Evolutionary conservation across 2,888 invertebrate genomes (phyloP), one percentile per base, ranked within the genome.

Genomic region (Catocala nupta): DNA sequence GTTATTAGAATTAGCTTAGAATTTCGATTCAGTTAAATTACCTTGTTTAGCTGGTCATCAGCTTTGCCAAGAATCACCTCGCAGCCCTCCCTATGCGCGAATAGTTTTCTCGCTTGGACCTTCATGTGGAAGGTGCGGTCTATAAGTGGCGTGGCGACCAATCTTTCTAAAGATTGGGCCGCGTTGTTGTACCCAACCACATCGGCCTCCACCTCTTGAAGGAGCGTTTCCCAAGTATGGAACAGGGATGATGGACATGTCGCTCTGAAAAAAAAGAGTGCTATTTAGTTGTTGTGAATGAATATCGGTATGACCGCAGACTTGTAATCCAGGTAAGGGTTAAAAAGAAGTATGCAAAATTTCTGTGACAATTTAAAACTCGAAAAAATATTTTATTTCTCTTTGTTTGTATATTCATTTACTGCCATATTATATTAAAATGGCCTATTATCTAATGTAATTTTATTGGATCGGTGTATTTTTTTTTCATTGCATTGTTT

Each of bases 121-220:
- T 98, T 98, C 85, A 98, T 96, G 89, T 97, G 97, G 91, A 98
- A 98, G 79, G 98, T 97, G 82, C 96, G 96, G 85, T 98, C 98
- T 73, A 98, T 94, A 63, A 98, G 96, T 49, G 98, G 97, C 45
- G 98, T 95, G 36, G 98, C 96, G 63, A 98, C 96, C 86, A 96
- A 96, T 57, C 97, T 94, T 63, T 96, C 96, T 63, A 98, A 95
- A 36, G 97, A 96, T 42, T 96, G 96, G 8, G 98, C 97, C 69
- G 98, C 96, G 85, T 98, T 98, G 83, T 96, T 96, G 90, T 97
- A 96, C 51, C 97, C 96, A 85, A 97, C 95, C 16, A 98, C 97
- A 87, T 98, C 98, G 45, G 97, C 96, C 92, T 98, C 98, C 68
- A 98, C 97, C 89, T 98, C 98, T 87, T 98, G 98, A 65, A 98